Base-by-base conservation (phyloP, 35 echinoderm and acorn worm genomes). In the Stichopus chloronotus region DNA sequence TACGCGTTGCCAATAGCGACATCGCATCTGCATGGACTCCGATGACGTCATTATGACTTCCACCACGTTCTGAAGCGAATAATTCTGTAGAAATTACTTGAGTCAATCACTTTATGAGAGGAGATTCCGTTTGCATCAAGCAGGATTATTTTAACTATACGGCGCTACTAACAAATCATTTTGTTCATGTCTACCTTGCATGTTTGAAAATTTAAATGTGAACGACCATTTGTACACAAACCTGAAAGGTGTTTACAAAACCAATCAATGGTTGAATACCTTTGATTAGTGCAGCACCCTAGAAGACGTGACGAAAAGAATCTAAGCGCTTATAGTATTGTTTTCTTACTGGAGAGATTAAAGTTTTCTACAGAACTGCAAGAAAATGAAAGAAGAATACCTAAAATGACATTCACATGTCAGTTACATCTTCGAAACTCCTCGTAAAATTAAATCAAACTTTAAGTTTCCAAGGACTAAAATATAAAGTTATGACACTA, bases 391-490 rank as follows among this genome's bases (percentile, higher is more conserved):
- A 74, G 7, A n/a, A 74, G 22, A 7, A 19, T 74, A 14, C 69
- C 7, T 74, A 74, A 74, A n/a, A 74, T 74, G 69, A 21, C 69
- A 74, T 74, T 74, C 69, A 74, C 69, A 74, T 74, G 69, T 74
- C 69, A 74, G 69, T 74, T 74, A 14, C 69, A 21, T 74, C 69
- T 16, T 74, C 69, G 17, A 74, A 74, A 74, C 22, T 74, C 69
- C 6, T 74, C 19, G 7, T 74, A n/a, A 7, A 74, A 74, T 74
- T 14, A 4, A 74, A 74, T 74, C 12, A 74, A 14, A n/a, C 19
- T 74, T 74, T 74, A 74, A 74, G 5, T 74, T 74, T 22, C 69
- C 20, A 74, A 22, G 69, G n/a, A 24, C n/a, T 24, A 74, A 74
- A 74, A 74, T 74, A 74, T 74, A 21, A 16, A 74, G 19, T 74